phyloP scores from a whole-genome alignment of 2,113 vertebrate genomes.

The Felis chaus region DNA sequence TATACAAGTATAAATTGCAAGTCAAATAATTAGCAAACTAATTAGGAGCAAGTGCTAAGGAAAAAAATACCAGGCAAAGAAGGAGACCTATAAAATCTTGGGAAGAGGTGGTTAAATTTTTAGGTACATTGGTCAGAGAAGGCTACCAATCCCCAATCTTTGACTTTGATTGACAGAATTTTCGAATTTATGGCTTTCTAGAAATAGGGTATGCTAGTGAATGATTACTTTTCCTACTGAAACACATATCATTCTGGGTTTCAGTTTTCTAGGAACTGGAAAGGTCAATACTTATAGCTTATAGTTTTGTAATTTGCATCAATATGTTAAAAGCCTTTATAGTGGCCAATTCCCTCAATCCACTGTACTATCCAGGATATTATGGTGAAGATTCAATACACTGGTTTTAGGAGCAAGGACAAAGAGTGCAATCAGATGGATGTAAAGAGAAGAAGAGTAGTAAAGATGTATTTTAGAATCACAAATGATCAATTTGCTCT shows the following conservation, averaged over 20 bases:
- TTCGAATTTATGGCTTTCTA: neutral
- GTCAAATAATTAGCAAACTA: neutral
- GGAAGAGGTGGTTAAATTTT: neutral
- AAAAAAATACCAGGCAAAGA: neutral
- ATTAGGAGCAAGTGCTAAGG: neutral
- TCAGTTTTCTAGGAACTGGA: conserved; percentile 10
- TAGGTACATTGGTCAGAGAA: neutral
- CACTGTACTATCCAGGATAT: neutral
- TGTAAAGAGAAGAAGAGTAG: neutral
- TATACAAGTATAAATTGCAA: neutral
- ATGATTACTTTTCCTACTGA: neutral
- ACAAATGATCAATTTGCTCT: neutral
- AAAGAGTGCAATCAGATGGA: neutral
- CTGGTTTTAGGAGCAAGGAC: neutral
- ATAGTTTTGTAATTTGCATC: neutral
- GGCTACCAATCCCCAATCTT: neutral
- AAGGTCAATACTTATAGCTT: neutral
- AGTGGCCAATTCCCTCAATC: neutral
- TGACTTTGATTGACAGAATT: neutral
- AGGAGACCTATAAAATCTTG: neutral
- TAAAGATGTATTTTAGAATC: neutral
- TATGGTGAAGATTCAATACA: neutral
- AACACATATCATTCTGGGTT: neutral
- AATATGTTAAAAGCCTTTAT: neutral
- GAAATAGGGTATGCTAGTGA: neutral